These are phyloP conservation scores for Nerophis ophidion DNA, from an alignment of 2,113 vertebrate genomes.

Conservation along the genomic window DNA sequence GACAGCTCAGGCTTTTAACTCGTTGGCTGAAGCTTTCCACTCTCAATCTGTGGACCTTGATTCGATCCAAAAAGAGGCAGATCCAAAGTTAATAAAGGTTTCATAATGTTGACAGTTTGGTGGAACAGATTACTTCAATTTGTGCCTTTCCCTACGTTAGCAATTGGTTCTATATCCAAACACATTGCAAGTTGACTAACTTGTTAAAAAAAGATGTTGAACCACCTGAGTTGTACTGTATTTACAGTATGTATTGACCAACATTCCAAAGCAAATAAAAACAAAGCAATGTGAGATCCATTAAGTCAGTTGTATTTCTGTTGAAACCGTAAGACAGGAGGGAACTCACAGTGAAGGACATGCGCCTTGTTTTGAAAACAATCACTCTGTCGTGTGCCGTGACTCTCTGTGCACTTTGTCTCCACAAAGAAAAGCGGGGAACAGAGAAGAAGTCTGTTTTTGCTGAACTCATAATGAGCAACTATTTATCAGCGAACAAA, in stretches of 20 bases:
- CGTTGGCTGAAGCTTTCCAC: too few species aligned
- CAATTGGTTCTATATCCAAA: neutral
- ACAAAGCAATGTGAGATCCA: neutral
- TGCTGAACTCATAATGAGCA: conserved; percentile 48
- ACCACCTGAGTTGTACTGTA: too few species aligned
- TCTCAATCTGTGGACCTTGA: too few species aligned
- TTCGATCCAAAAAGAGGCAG: too few species aligned
- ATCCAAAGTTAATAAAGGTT: neutral
- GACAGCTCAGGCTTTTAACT: too few species aligned
- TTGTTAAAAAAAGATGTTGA: too few species aligned
- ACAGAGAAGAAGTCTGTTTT: conserved; percentile 56
- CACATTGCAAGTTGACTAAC: too few species aligned
- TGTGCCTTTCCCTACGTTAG: neutral
- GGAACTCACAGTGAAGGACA: conserved; percentile 35
- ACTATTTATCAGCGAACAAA: conserved; percentile 58
- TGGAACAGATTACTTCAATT: neutral
- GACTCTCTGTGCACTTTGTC: conserved; percentile 30
- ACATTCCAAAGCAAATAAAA: neutral
- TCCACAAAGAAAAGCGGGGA: conserved; percentile 31
- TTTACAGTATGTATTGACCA: neutral
- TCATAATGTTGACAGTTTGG: neutral
- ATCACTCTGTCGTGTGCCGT: conserved; percentile 8
- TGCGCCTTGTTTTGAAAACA: conserved; percentile 53
- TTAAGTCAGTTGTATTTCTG: conserved; percentile 11
- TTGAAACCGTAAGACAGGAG: conserved; percentile 1